A percentile compares a stretch with the other conserved stretches of the same genome.
phyloP scores from a whole-genome alignment of 2,888 invertebrate species.

The Sinelater perroti region DNA sequence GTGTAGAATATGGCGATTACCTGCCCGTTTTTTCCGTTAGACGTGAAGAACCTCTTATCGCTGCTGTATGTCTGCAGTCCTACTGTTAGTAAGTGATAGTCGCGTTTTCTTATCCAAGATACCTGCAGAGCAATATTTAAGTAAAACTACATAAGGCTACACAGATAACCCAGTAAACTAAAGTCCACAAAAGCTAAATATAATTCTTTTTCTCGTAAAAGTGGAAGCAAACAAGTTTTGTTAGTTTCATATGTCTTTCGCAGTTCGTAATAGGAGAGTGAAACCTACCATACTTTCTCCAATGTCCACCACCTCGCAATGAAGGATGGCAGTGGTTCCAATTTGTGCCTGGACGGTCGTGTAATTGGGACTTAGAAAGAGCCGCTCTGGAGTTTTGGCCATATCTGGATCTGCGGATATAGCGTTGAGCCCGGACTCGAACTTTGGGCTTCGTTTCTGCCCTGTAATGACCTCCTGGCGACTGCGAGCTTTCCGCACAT shows the following conservation, averaged over 20 bases:
- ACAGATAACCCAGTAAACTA: constrained; percentile 10
- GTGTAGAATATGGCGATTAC: constrained; percentile 51
- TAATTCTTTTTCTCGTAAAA: not conserved
- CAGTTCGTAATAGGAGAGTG: too few relatives aligned
- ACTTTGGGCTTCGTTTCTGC: constrained; percentile 35
- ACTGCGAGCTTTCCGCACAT: constrained; percentile 23
- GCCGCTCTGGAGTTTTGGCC: constrained; percentile 21
- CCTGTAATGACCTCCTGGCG: constrained; percentile 28
- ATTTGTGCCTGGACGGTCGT: constrained; percentile 71
- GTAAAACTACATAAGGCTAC: constrained; percentile 23
- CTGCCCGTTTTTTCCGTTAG: constrained; percentile 68
- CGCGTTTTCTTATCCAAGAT: constrained; percentile 75
- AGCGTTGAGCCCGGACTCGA: constrained; percentile 28
- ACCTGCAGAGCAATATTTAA: constrained; percentile 62
- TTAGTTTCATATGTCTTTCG: too few relatives aligned
- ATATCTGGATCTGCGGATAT: constrained; percentile 23
- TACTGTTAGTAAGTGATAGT: constrained; percentile 71
- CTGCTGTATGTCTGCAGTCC: constrained; percentile 72
- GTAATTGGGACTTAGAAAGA: constrained; percentile 70
- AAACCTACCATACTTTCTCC: constrained; percentile 71
- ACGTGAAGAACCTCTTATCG: constrained; percentile 71
- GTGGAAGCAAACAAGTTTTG: too few relatives aligned
- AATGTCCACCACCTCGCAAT: constrained; percentile 71
- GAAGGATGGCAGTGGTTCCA: constrained; percentile 69
- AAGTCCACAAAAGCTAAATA: not conserved